Percentiles rank a stretch among this genome's conserved stretches.
phyloP scores from a whole-genome alignment of 2,888 invertebrate genomes.

The Balanococcus diminutus region DNA sequence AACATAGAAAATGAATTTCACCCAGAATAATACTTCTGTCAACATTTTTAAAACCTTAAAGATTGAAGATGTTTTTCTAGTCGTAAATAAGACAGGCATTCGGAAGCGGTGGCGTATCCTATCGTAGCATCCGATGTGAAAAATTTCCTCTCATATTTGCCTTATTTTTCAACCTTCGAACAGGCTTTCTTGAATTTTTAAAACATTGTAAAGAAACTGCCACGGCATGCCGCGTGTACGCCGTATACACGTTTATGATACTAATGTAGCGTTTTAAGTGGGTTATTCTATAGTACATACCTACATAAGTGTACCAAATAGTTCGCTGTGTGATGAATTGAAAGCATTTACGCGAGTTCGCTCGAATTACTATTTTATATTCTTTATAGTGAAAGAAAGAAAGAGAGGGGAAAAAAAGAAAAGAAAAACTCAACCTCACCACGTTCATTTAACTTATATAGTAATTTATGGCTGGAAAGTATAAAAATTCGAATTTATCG shows the following conservation, averaged over 20 bases:
- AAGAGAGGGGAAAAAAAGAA: neutral
- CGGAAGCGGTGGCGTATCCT: neutral
- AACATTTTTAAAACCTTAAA: slow-evolving; percentile 17
- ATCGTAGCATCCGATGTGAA: neutral
- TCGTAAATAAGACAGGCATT: neutral
- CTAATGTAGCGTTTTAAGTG: slow-evolving; percentile 14
- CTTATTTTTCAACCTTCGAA: slow-evolving; percentile 5
- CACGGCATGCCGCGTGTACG: neutral
- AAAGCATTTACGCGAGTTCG: neutral
- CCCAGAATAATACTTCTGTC: slow-evolving; percentile 11
- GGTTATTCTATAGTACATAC: neutral
- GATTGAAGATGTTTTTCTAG: slow-evolving; percentile 24
- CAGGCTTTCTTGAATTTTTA: neutral
- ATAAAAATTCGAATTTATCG: slow-evolving; percentile 19
- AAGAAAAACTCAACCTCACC: neutral
- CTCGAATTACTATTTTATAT: neutral
- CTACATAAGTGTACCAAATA: neutral
- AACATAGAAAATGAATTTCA: neutral
- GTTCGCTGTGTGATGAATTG: neutral
- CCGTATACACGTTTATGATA: neutral
- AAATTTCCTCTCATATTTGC: neutral
- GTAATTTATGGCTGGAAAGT: neutral
- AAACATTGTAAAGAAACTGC: neutral
- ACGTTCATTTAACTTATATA: neutral
- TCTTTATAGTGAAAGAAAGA: neutral